Evolutionary conservation across 2,888 invertebrate genomes (phyloP).

Genomic region (Caenorhabditis sp.): DNA sequence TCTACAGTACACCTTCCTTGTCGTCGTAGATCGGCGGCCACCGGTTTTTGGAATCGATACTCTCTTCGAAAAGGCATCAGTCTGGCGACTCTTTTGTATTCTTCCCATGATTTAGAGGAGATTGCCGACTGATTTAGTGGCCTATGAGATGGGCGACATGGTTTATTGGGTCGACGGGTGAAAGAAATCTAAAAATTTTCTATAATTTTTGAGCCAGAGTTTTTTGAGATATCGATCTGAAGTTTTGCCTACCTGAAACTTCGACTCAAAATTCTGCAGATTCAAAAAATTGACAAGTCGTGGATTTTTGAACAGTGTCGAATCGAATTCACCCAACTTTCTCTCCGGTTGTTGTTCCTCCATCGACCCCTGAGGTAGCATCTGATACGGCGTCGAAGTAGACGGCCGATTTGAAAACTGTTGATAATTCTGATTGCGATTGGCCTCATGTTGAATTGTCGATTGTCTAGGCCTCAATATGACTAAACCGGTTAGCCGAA

Average conservation of each 20-base stretch:
- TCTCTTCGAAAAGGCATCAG: neutral
- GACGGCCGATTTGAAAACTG: neutral
- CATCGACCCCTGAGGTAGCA: no score
- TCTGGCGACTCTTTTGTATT: neutral
- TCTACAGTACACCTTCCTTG: constrained; percentile 11
- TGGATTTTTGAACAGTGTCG: neutral
- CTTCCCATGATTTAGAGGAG: constrained; percentile 14
- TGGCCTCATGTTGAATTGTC: constrained; percentile 7
- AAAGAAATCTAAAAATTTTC: neutral
- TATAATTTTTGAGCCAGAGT: no score
- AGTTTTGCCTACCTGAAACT: neutral
- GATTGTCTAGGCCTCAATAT: constrained; percentile 43
- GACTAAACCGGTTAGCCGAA: constrained; percentile 46
- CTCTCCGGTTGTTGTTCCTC: neutral
- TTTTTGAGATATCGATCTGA: no score
- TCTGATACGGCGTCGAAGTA: neutral
- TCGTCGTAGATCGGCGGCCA: neutral
- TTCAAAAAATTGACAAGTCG: neutral
- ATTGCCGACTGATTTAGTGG: neutral
- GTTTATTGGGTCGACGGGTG: neutral
- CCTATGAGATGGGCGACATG: constrained; percentile 15
- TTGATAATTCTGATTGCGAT: neutral
- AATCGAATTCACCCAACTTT: neutral
- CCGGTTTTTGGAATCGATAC: constrained; percentile 6
- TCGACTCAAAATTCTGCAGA: neutral